phyloP scores from a whole-genome alignment of 2,797 vertebrate species.

The Pantherophis alleghaniensis region DNA sequence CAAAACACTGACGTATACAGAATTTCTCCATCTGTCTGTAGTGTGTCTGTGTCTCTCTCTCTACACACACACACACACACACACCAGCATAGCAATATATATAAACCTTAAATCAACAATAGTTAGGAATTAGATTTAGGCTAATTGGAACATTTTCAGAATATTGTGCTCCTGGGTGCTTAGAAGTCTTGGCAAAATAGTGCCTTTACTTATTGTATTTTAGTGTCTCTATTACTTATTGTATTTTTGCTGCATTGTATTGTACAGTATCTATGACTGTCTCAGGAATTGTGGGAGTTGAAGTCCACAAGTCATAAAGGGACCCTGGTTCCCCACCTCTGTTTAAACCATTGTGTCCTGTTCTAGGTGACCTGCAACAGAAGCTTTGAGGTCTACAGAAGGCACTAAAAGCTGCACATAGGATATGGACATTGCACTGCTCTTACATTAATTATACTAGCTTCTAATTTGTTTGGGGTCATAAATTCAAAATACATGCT shows the following conservation, averaged over 20 bases:
- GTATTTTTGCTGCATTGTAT: neutral
- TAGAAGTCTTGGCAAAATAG: neutral
- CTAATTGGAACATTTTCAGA: neutral
- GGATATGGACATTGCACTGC: neutral
- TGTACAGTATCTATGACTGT: neutral
- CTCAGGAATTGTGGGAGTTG: neutral
- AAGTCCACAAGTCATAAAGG: neutral
- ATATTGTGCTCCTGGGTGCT: neutral
- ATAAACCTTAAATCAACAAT: slow-evolving; percentile 1
- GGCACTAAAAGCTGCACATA: neutral
- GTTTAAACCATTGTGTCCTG: neutral
- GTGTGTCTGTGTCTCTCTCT: neutral
- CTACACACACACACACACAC: neutral
- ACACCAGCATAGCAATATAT: neutral
- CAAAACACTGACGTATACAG: slow-evolving; percentile 28
- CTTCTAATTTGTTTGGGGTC: neutral
- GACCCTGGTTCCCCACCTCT: neutral
- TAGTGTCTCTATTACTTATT: neutral
- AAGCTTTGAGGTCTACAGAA: neutral
- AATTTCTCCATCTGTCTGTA: rapidly evolving
- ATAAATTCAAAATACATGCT: neutral
- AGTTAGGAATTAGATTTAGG: neutral
- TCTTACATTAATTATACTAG: neutral
- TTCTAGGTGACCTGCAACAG: neutral
- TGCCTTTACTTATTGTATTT: neutral